Conservation (phyloP, 2,888 invertebrate genomes). For the Nebria salina region DNA sequence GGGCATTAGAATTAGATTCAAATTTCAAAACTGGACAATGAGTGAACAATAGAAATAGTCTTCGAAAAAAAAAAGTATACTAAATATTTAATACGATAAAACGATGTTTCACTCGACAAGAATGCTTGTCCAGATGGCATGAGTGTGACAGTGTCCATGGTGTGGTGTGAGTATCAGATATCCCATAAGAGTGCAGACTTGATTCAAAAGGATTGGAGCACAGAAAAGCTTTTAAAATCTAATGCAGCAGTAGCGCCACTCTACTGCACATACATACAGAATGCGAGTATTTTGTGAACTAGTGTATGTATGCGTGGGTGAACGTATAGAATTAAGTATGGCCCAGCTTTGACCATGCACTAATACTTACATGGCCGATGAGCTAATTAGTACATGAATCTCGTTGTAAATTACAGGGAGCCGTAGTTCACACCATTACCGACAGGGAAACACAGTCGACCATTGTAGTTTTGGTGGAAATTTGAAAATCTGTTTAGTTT, state of each 20-base stretch:
- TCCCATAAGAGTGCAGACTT: not conserved
- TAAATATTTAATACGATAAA: slow-evolving; percentile 16
- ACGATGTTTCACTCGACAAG: slow-evolving; percentile 10
- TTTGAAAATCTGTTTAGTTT: not conserved
- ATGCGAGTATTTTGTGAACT: slow-evolving; percentile 11
- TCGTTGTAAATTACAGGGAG: slow-evolving; percentile 32
- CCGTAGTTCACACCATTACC: slow-evolving; percentile 31
- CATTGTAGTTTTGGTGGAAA: not conserved
- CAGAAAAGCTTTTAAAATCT: slow-evolving; percentile 42
- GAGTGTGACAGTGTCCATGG: not conserved
- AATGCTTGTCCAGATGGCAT: not conserved
- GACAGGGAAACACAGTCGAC: slow-evolving; percentile 3
- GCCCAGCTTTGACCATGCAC: slow-evolving; percentile 22
- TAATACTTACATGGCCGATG: slow-evolving; percentile 35
- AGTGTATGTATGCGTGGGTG: not conserved
- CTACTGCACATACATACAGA: not conserved
- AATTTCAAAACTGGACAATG: too few species aligned
- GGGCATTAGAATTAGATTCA: too few species aligned
- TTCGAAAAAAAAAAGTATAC: not conserved
- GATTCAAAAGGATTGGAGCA: slow-evolving; percentile 40
- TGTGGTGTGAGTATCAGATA: slow-evolving; percentile 1
- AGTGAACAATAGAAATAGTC: not conserved
- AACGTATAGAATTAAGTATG: not conserved
- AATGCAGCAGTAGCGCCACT: slow-evolving; percentile 24
- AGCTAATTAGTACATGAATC: slow-evolving; percentile 41